Conservation (phyloP, 2,113 vertebrate species). For the Mola mola region DNA sequence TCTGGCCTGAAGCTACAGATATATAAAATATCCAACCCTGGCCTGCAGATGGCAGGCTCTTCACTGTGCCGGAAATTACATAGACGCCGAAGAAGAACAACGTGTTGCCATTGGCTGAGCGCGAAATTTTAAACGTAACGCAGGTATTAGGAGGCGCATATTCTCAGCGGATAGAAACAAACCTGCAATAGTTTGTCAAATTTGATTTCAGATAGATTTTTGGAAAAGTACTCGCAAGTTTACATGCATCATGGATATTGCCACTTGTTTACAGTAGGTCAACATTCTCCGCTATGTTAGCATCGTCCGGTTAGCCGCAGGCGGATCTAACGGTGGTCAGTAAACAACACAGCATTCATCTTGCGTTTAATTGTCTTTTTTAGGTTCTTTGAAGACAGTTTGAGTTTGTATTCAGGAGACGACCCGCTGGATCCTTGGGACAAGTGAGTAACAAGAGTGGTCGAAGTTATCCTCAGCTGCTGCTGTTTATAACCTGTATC, state of each 20-base stretch:
- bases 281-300: neutral
- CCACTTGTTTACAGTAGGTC: conserved; percentile 70
- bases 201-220: too few relatives aligned
- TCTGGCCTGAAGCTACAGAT: too few relatives aligned
- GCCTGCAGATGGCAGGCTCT: too few relatives aligned
- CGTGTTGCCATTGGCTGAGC: conserved; percentile 56
- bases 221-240: too few relatives aligned
- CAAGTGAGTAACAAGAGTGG: conserved; percentile 75
- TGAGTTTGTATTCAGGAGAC: conserved; percentile 82
- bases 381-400: conserved; percentile 84
- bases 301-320: neutral
- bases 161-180: too few relatives aligned
- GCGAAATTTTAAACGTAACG: conserved; percentile 57
- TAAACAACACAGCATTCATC: neutral
- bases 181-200: too few relatives aligned
- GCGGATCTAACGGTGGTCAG: too few relatives aligned
- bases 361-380: neutral
- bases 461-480: neutral
- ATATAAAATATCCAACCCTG: too few relatives aligned
- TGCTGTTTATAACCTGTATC: too few relatives aligned
- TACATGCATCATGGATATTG: conserved; percentile 73
- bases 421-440: conserved; percentile 91
- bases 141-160: neutral
- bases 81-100: neutral
- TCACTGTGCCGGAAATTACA: too few relatives aligned